A percentile compares a stretch with the other conserved stretches of the same genome.
phyloP scores from a whole-genome alignment of 2,888 invertebrate species.

The Drosophila paucipuncta region DNA sequence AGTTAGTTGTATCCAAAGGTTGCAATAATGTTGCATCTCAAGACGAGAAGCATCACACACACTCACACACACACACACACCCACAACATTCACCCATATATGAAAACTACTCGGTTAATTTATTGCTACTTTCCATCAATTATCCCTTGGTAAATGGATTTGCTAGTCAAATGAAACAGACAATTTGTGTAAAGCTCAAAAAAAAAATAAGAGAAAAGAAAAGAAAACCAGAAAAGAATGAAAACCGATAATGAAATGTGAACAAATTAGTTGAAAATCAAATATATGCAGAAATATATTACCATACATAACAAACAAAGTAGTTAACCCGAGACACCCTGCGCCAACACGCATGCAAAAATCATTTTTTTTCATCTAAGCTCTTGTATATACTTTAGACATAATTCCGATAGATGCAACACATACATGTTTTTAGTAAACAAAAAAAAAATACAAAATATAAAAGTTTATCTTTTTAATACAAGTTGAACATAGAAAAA shows the following conservation, averaged over 20 bases:
- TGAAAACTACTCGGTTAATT: constrained; percentile 32
- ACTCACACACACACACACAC: constrained; percentile 26
- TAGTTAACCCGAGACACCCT: constrained; percentile 34
- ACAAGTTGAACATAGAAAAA: constrained; percentile 46
- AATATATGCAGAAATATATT: constrained; percentile 39
- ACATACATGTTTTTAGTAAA: constrained; percentile 54
- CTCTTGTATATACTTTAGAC: constrained; percentile 52
- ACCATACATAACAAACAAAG: constrained; percentile 18
- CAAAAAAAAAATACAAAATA: constrained; percentile 15
- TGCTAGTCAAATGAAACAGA: constrained; percentile 78
- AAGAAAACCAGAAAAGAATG: constrained; percentile 12
- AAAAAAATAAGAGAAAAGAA: constrained; percentile 12
- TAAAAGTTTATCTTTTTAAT: constrained; percentile 32
- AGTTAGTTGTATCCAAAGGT: constrained; percentile 75
- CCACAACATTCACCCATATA: constrained; percentile 23
- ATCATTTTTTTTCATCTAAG: constrained; percentile 47
- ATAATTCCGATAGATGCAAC: constrained; percentile 57
- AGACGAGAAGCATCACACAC: constrained; percentile 71
- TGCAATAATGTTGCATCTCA: constrained; percentile 80
- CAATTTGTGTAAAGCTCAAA: constrained; percentile 68
- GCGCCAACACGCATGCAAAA: constrained; percentile 42
- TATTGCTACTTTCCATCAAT: constrained; percentile 46
- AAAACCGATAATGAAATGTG: constrained; percentile 37
- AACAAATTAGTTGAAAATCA: constrained; percentile 70
- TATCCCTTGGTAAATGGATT: constrained; percentile 65